A percentile compares a stretch with the other conserved stretches of the same genome.
These are phyloP conservation scores for Hirtodrosophila cameraria DNA, from an alignment of 2,888 invertebrate genomes.

Conservation along the genomic window DNA sequence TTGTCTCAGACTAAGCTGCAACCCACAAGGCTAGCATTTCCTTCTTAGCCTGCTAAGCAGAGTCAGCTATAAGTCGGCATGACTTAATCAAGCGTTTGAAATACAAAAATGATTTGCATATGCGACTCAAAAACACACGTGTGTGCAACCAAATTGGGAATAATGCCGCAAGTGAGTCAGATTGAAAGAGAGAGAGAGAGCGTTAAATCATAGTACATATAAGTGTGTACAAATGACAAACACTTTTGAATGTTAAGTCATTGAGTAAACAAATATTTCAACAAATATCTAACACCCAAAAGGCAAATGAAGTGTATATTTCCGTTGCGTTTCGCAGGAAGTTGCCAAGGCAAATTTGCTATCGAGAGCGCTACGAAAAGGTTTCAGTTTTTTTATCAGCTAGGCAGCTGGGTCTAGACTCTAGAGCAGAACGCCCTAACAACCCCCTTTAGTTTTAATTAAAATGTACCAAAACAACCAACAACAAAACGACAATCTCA, in stretches of 20 bases:
- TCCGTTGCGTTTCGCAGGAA: conserved; percentile 55
- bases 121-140: conserved; percentile 31
- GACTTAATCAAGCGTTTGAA: conserved; percentile 39
- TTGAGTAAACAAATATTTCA: conserved; percentile 65
- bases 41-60: no score
- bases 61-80: conserved; percentile 12
- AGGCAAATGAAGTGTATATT: conserved; percentile 47
- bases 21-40: conserved; percentile 34
- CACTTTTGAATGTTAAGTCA: conserved; percentile 24
- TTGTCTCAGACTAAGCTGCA: conserved; percentile 36
- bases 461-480: conserved; percentile 59
- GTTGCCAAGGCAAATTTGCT: conserved; percentile 46
- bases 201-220: background rate
- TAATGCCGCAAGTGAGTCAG: conserved; percentile 37
- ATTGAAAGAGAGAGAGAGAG: background rate
- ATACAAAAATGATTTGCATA: conserved; percentile 46
- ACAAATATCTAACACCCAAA: conserved; percentile 43
- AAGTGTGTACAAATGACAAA: conserved; percentile 39
- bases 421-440: conserved; percentile 3
- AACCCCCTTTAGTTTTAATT: conserved; percentile 60
- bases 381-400: conserved; percentile 3
- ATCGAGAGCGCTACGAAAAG: no score
- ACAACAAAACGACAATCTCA: conserved; percentile 43
- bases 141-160: conserved; percentile 36
- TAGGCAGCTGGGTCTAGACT: background rate